Evolutionary conservation across 2,797 vertebrate genomes (phyloP), one percentile per base, ranked within the genome.

Genomic region (Delichon dasypus): DNA sequence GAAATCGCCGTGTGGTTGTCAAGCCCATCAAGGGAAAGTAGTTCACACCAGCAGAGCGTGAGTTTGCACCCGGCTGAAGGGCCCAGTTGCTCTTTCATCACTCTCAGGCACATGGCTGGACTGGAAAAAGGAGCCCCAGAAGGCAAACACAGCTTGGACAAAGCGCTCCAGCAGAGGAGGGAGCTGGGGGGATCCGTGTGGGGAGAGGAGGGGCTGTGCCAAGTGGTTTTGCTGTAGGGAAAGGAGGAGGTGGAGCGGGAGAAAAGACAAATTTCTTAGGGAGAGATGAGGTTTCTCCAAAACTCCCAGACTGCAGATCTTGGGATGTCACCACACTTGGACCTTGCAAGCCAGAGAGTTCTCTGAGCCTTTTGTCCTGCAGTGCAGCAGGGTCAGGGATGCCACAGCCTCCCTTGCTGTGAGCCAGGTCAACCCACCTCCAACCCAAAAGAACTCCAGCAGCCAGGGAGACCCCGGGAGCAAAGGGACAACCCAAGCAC

Each of bases 381-480:
- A 8, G 17, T 2, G 1, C 44, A 14, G 67, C 55, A 36, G 72
- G 54, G 4, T 19, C 44, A 64, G 82, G 47, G 83, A 51, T 4
- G 3, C 30, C 55, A 10, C 0, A 0, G 4, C 20, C 5, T 19
- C 14, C 64, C 48, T 53, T 0, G 1, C 22, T 23, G 29, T 2
- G 32, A 84, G 66, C 57, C 77, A 45, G n/a, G 8, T 32, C 54
- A 16, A 0, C 42, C 68, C 29, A 29, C 16, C 44, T 30, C 32
- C 75, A 80, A 30, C 65, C 40, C 42, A 4, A 57, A 2, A 1
- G 30, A 34, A 8, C 16, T 36, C 27, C 61, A 45, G 32, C 54
- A 54, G 34, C 2, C 2, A 45, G 70, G n/a, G 20, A 38, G 11
- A 47, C 7, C 38, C 18, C 29, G 4, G 42, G 53, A 88, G 32